These are phyloP conservation scores for Pteria penguin DNA, from an alignment of 2,888 invertebrate species.

Conservation along the genomic window DNA sequence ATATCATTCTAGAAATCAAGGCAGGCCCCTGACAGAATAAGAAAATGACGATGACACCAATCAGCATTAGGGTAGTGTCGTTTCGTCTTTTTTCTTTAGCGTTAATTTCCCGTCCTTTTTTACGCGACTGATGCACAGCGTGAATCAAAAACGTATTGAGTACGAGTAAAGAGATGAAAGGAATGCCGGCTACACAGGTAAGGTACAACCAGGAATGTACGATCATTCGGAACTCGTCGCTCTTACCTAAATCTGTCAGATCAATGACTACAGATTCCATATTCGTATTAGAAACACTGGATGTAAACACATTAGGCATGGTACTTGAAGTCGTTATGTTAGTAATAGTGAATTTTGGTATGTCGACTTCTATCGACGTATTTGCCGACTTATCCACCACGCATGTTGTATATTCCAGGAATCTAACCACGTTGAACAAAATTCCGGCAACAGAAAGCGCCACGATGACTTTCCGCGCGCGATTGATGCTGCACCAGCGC, in stretches of 20 bases:
- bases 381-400: not conserved
- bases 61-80: slow-evolving; percentile 80
- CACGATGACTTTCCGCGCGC: slow-evolving; percentile 73
- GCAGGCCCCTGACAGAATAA: slow-evolving; percentile 80
- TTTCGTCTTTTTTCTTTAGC: slow-evolving; percentile 76
- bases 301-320: not conserved
- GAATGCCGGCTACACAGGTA: slow-evolving; percentile 77
- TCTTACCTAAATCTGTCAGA: slow-evolving; percentile 71
- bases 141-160: slow-evolving; percentile 78
- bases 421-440: slow-evolving; percentile 76
- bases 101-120: slow-evolving; percentile 74
- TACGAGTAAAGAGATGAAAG: slow-evolving; percentile 77
- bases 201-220: slow-evolving; percentile 79
- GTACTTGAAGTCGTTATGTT: not conserved
- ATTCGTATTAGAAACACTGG: too few species aligned
- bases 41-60: slow-evolving; percentile 79
- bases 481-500: slow-evolving; percentile 71
- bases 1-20: slow-evolving; percentile 78
- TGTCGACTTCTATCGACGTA: too few species aligned
- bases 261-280: slow-evolving; percentile 50
- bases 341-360: not conserved
- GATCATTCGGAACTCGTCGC: slow-evolving; percentile 67
- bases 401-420: slow-evolving; percentile 75
- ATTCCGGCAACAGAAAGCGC: slow-evolving; percentile 68
- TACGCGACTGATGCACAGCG: slow-evolving; percentile 75